Conservation (phyloP, 2,888 invertebrate genomes). For the Callinectes sapidus region DNA sequence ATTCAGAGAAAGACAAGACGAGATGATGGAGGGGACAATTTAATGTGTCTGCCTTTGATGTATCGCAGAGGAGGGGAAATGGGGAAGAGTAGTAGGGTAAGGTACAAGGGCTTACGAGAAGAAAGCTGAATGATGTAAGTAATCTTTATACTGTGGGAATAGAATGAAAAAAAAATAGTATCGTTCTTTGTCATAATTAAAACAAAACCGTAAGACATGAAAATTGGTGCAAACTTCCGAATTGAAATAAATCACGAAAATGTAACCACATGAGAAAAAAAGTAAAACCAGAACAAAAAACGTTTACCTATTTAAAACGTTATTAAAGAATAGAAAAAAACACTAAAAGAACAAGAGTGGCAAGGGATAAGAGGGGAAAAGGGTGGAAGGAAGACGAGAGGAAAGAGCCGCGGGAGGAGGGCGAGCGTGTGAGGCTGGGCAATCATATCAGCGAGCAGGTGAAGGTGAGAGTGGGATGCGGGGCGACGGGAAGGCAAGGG, state of each 20-base stretch:
- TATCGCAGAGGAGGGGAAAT: background rate
- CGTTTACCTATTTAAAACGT: background rate
- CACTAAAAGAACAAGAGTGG: background rate
- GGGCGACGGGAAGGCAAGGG: slow-evolving; percentile 28
- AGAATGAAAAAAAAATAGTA: background rate
- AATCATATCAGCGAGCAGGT: slow-evolving; percentile 8
- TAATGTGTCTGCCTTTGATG: slow-evolving; percentile 40
- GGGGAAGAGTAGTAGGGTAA: background rate
- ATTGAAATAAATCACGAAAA: background rate
- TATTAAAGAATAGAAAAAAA: background rate
- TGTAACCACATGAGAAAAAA: background rate
- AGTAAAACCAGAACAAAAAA: background rate
- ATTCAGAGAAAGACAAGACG: background rate
- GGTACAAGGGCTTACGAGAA: background rate
- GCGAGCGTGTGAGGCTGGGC: background rate
- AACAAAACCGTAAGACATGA: background rate
- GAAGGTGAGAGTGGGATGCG: background rate
- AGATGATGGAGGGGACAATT: slow-evolving; percentile 23
- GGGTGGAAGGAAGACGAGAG: background rate
- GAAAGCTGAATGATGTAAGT: background rate
- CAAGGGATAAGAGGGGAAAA: slow-evolving; percentile 2
- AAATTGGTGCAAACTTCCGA: background rate
- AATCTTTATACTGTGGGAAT: background rate
- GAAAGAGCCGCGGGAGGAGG: slow-evolving; percentile 19
- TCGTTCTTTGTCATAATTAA: background rate